Evolutionary conservation across 2,888 invertebrate genomes (phyloP).

Genomic region (Meteorus colon): DNA sequence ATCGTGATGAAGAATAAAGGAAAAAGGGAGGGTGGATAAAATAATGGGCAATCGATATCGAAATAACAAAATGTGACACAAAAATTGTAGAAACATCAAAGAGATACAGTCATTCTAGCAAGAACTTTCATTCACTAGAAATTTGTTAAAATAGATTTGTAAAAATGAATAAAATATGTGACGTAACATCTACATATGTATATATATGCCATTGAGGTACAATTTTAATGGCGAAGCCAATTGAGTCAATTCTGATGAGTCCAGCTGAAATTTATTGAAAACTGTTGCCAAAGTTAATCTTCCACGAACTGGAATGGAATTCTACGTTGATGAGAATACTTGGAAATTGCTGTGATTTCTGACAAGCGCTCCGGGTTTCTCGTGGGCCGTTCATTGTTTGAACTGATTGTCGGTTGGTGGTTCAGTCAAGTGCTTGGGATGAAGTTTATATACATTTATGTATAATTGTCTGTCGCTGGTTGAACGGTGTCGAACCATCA

Average conservation of each 20-base stretch:
- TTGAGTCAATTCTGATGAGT: background rate
- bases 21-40: too few relatives aligned
- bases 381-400: background rate
- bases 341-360: conserved; percentile 5
- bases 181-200: too few relatives aligned
- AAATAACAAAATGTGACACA: too few relatives aligned
- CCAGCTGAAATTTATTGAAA: background rate
- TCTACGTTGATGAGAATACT: conserved; percentile 2
- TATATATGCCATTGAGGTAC: too few relatives aligned
- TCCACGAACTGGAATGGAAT: background rate
- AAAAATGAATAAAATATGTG: too few relatives aligned
- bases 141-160: too few relatives aligned
- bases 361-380: background rate
- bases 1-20: too few relatives aligned
- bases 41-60: too few relatives aligned
- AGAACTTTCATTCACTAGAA: too few relatives aligned
- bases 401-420: conserved; percentile 24
- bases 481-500: conserved; percentile 6
- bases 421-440: conserved; percentile 9
- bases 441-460: background rate
- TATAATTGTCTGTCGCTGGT: background rate
- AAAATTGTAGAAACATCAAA: too few relatives aligned
- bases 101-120: too few relatives aligned
- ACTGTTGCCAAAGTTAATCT: background rate
- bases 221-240: too few relatives aligned